Conservation (phyloP, 1,140 invertebrate genomes). For the Capitella teleta region DNA sequence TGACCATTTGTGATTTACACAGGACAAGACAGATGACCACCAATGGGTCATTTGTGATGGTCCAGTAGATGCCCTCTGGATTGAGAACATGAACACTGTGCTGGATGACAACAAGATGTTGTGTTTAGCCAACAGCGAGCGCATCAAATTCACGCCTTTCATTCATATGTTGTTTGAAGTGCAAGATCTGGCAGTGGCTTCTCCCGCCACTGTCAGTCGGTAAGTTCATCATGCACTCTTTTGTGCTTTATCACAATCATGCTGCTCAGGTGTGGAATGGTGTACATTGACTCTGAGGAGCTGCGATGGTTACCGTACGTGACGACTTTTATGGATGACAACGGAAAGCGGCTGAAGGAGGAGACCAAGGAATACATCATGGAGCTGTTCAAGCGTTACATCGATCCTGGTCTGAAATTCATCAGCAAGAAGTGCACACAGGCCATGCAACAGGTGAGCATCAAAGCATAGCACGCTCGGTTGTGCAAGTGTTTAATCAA, state of each 20-base stretch:
- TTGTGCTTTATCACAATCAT: background rate
- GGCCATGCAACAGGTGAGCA: slow-evolving; percentile 56
- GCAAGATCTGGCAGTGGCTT: slow-evolving; percentile 42
- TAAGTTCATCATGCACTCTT: slow-evolving; percentile 13
- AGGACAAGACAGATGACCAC: slow-evolving; percentile 38
- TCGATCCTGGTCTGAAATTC: slow-evolving; percentile 55
- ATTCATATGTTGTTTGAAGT: slow-evolving; percentile 46
- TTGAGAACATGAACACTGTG: slow-evolving; percentile 46
- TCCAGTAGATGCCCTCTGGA: slow-evolving; percentile 44
- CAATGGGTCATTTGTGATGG: slow-evolving; percentile 44
- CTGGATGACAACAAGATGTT: slow-evolving; percentile 49
- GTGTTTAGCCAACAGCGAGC: slow-evolving; percentile 43
- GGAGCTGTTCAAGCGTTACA: slow-evolving; percentile 51
- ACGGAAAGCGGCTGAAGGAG: slow-evolving; percentile 18
- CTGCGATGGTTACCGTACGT: slow-evolving; percentile 42
- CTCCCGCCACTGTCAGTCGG: slow-evolving; percentile 43
- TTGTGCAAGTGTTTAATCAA: slow-evolving; percentile 3
- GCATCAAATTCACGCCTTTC: slow-evolving; percentile 42
- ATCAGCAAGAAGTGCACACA: slow-evolving; percentile 53
- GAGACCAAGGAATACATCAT: slow-evolving; percentile 45
- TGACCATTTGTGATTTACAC: too few species aligned
- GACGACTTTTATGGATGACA: slow-evolving; percentile 33
- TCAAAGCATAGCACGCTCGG: too few species aligned
- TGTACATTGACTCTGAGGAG: slow-evolving; percentile 41
- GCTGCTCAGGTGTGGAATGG: slow-evolving; percentile 41